Percentiles rank a stretch among this genome's conserved stretches.
phyloP scores from a whole-genome alignment of 2,797 vertebrate species.

The Spinus olivaceus region DNA sequence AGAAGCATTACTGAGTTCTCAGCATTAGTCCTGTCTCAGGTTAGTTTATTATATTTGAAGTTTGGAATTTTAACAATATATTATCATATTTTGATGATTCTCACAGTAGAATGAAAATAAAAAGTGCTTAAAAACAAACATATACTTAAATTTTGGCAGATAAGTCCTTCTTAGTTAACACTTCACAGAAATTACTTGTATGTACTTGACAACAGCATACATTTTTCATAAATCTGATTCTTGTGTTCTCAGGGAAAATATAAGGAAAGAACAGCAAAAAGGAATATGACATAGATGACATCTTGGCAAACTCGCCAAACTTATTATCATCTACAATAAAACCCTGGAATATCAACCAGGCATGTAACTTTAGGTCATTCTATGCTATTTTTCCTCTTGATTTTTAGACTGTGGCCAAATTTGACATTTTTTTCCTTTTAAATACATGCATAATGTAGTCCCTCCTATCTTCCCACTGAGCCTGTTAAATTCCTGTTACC shows the following conservation, averaged over 20 bases:
- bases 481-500: neutral
- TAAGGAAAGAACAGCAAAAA: slow-evolving; percentile 55
- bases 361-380: slow-evolving; percentile 1
- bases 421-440: neutral
- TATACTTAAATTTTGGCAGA: slow-evolving; percentile 62
- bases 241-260: slow-evolving; percentile 59
- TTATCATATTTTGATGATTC: slow-evolving; percentile 69
- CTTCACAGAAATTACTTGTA: slow-evolving; percentile 70
- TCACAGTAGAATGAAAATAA: slow-evolving; percentile 60
- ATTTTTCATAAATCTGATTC: slow-evolving; percentile 70
- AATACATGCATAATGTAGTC: neutral
- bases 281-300: slow-evolving; percentile 53
- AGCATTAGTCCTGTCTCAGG: slow-evolving; percentile 49
- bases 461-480: neutral
- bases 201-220: slow-evolving; percentile 68
- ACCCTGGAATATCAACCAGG: neutral
- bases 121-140: slow-evolving; percentile 61
- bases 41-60: slow-evolving; percentile 66
- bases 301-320: slow-evolving; percentile 30
- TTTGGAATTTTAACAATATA: slow-evolving; percentile 52
- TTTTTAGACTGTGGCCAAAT: neutral
- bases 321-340: slow-evolving; percentile 19
- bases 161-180: slow-evolving; percentile 70
- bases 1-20: slow-evolving; percentile 47
- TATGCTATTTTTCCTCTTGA: neutral